A percentile compares a stretch with the other conserved stretches of the same genome.
phyloP scores from a whole-genome alignment of 2,113 vertebrate species.

The Pan paniscus region DNA sequence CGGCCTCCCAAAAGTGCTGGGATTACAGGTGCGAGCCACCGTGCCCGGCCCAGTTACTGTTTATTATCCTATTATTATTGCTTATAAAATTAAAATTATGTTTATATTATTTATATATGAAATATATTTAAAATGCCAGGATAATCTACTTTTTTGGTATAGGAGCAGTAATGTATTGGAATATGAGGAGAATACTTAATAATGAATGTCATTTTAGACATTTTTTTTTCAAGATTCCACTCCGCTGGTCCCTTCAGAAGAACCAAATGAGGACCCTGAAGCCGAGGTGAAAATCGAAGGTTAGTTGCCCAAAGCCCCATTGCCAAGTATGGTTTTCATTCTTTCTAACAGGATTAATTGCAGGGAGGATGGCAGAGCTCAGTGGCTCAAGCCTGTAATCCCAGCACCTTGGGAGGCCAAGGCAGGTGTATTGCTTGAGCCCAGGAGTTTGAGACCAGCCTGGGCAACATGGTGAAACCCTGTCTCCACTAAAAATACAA shows the following conservation, averaged over 20 bases:
- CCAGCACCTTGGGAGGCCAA: no score
- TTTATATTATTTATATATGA: background rate
- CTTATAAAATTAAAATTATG: background rate
- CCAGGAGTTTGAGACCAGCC: no score
- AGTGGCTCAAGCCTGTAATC: no score
- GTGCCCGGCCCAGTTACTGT: background rate
- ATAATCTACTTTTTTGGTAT: background rate
- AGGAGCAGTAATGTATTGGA: rapidly evolving
- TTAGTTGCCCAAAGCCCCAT: slow-evolving; percentile 57
- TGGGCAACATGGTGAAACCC: no score
- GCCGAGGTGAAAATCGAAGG: slow-evolving; percentile 84
- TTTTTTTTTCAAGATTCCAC: slow-evolving; percentile 74
- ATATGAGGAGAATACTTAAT: background rate
- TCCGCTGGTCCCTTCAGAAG: slow-evolving; percentile 70
- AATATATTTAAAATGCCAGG: background rate
- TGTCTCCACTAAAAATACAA: no score
- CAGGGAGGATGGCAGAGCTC: background rate
- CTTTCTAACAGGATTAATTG: background rate
- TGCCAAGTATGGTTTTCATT: background rate
- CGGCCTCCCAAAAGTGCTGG: no score
- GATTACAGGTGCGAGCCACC: no score
- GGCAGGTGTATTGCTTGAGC: no score
- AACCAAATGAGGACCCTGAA: slow-evolving; percentile 78
- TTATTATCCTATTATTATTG: background rate
- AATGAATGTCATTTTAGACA: slow-evolving; percentile 29